These are phyloP conservation scores for Eupsilia transversa DNA, from an alignment of 2,888 invertebrate species.

Conservation along the genomic window DNA sequence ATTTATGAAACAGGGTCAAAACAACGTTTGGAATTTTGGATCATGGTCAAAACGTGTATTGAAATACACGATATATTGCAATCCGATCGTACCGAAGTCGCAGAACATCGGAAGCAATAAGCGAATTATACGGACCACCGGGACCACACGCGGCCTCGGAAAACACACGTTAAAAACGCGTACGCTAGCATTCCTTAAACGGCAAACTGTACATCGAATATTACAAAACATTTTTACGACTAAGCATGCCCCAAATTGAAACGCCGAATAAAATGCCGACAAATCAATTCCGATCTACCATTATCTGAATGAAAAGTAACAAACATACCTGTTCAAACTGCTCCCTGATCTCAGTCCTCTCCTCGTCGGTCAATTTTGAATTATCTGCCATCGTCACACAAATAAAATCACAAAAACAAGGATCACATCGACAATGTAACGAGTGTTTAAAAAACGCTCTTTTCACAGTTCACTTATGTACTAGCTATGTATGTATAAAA, in stretches of 20 bases:
- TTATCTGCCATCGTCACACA: constrained; percentile 88
- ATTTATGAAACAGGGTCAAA: too few species aligned
- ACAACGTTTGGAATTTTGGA: too few species aligned
- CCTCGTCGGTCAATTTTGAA: constrained; percentile 92
- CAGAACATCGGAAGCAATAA: constrained; percentile 13
- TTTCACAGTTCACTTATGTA: constrained; percentile 79
- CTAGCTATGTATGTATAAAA: constrained; percentile 69
- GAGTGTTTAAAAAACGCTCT: constrained; percentile 58
- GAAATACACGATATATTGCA: background rate
- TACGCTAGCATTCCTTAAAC: constrained; percentile 55
- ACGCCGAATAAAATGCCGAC: constrained; percentile 53
- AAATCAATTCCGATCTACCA: constrained; percentile 38
- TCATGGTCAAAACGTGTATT: background rate
- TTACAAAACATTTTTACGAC: constrained; percentile 58
- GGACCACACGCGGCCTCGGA: constrained; percentile 75
- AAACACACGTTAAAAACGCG: constrained; percentile 60
- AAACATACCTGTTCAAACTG: constrained; percentile 93
- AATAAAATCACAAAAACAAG: constrained; percentile 83
- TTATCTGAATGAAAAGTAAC: constrained; percentile 46
- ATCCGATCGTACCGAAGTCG: constrained; percentile 1
- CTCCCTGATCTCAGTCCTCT: constrained; percentile 94
- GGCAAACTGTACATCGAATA: constrained; percentile 53
- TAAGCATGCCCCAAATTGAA: constrained; percentile 43
- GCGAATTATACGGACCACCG: constrained; percentile 68
- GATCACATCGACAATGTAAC: constrained; percentile 79